These are phyloP conservation scores for Apodemia duryi DNA, from an alignment of 2,888 invertebrate species.

Conservation along the genomic window DNA sequence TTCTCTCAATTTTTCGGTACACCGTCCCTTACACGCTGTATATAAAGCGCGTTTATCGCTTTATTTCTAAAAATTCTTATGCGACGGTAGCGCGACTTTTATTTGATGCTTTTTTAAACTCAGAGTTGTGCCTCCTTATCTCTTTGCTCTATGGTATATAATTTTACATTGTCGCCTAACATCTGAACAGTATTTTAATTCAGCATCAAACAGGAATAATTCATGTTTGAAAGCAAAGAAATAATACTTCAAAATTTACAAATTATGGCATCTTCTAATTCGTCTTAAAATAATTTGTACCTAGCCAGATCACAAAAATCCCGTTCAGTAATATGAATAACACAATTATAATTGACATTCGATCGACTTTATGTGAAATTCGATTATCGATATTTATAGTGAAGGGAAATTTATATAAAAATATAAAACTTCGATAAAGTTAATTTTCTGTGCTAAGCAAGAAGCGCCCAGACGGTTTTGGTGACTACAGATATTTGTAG, in stretches of 20 bases:
- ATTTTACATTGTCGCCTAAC: no score
- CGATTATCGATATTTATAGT: constrained; percentile 6
- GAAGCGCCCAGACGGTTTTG: constrained; percentile 63
- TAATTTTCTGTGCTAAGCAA: constrained; percentile 42
- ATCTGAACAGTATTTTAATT: no score
- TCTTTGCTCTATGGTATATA: no score
- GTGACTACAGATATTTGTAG: constrained; percentile 62
- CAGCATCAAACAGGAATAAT: neutral
- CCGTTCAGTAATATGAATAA: neutral
- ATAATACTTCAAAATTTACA: neutral
- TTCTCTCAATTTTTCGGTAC: no score
- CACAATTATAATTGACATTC: constrained; percentile 1
- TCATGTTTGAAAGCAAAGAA: neutral
- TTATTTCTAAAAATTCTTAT: no score
- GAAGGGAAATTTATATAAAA: constrained; percentile 35
- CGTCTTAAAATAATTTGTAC: constrained; percentile 11
- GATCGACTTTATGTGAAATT: neutral
- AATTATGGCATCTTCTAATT: constrained; percentile 1
- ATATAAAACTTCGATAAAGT: constrained; percentile 40
- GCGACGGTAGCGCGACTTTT: no score
- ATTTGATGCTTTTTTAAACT: no score
- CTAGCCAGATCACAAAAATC: neutral
- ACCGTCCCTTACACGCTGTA: no score
- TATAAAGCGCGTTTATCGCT: no score
- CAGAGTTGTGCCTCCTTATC: no score